phyloP scores from a whole-genome alignment of 1,140 invertebrate species.

The Neotoxoptera formosana region DNA sequence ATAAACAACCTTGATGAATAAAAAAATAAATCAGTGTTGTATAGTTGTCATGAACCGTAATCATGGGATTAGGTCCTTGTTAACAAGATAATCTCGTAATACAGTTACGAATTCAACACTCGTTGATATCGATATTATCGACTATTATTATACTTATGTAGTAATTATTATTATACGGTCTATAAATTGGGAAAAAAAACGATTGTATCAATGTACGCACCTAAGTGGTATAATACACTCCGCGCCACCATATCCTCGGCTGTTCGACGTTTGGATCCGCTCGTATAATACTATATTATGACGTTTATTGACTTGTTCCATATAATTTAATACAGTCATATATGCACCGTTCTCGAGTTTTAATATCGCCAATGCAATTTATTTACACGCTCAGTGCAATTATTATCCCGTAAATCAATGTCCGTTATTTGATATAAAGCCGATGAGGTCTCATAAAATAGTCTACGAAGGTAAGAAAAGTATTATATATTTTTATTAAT shows the following conservation, averaged over 20 bases:
- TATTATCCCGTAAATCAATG: constrained; percentile 36
- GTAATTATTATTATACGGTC: not conserved
- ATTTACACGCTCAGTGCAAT: constrained; percentile 6
- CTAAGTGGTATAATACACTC: not conserved
- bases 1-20: not conserved
- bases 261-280: not conserved
- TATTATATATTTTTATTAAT: constrained; percentile 1
- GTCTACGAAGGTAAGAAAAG: not conserved
- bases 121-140: not conserved
- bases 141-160: not conserved
- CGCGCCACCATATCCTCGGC: not conserved
- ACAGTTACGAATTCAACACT: constrained; percentile 13
- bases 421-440: not conserved
- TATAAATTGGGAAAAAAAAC: not conserved
- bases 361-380: constrained; percentile 13
- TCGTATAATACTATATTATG: not conserved
- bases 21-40: not conserved
- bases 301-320: constrained; percentile 14
- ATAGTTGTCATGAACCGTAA: not conserved
- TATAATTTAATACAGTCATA: constrained; percentile 19
- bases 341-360: constrained; percentile 31
- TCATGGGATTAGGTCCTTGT: constrained; percentile 20
- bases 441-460: constrained; percentile 15
- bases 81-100: constrained; percentile 36
- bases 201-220: constrained; percentile 7